Evolutionary conservation across 2,797 vertebrate species (phyloP).

Genomic region (Takifugu rubripes): DNA sequence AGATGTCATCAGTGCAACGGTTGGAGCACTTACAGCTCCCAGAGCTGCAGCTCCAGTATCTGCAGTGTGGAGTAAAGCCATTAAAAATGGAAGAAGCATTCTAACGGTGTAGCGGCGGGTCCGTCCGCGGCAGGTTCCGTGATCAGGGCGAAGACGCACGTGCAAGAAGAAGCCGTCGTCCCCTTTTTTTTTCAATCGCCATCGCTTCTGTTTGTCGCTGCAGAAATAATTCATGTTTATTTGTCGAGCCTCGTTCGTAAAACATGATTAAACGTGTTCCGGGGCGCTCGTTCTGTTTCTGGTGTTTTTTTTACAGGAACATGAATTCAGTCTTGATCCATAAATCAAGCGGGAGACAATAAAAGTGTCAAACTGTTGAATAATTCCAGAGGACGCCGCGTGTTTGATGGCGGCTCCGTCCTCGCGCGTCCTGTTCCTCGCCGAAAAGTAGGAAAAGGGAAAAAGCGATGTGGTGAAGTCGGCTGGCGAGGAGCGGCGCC

Average conservation of each 20-base stretch:
- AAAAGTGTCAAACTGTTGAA: slow-evolving; percentile 59
- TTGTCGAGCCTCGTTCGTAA: slow-evolving; percentile 22
- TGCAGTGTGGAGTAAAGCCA: no score
- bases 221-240: slow-evolving; percentile 36
- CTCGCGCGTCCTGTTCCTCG: slow-evolving; percentile 44
- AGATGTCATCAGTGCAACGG: slow-evolving; percentile 15
- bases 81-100: no score
- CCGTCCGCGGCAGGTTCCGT: no score
- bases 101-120: no score
- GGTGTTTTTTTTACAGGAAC: slow-evolving; percentile 1
- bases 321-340: slow-evolving; percentile 44
- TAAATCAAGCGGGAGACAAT: slow-evolving; percentile 58
- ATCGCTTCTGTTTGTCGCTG: slow-evolving; percentile 40
- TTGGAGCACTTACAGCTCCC: not conserved
- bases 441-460: slow-evolving; percentile 45
- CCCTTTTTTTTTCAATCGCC: not conserved
- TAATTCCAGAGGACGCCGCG: slow-evolving; percentile 51
- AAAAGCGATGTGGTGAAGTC: slow-evolving; percentile 55
- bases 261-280: slow-evolving; percentile 33
- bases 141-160: no score
- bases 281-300: not conserved
- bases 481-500: slow-evolving; percentile 54
- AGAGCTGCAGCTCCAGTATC: no score
- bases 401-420: slow-evolving; percentile 58
- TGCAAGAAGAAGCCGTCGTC: no score